Conservation (phyloP, 2,888 invertebrate species). For the Thereva nobilitata region DNA sequence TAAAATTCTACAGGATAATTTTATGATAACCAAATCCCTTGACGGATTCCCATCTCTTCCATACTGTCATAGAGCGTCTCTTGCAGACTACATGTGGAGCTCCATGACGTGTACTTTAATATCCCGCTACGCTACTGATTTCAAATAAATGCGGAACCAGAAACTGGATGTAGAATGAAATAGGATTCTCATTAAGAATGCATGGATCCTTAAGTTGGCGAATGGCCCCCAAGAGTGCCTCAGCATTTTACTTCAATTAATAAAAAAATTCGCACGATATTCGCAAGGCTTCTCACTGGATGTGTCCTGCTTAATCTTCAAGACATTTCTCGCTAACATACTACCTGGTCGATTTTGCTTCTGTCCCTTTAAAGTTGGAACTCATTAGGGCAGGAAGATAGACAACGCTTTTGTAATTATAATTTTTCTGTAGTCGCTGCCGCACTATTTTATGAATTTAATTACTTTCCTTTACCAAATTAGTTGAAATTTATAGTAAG, state of each 20-base stretch:
- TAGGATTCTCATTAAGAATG: constrained; percentile 23
- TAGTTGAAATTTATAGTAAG: constrained; percentile 15
- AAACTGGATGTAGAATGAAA: background rate
- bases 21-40: constrained; percentile 28
- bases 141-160: background rate
- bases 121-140: background rate
- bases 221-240: constrained; percentile 9
- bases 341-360: background rate
- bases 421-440: constrained; percentile 15
- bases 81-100: constrained; percentile 1
- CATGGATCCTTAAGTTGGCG: background rate
- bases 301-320: background rate
- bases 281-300: background rate
- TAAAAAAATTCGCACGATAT: constrained; percentile 21
- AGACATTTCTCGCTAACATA: no score
- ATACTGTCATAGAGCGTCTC: background rate
- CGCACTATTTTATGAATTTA: constrained; percentile 28
- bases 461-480: constrained; percentile 32
- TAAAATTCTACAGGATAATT: constrained; percentile 19
- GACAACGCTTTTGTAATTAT: constrained; percentile 4
- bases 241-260: constrained; percentile 27
- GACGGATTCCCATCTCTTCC: constrained; percentile 6
- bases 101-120: background rate
- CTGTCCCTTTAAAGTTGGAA: constrained; percentile 8
- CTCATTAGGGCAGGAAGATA: background rate